Evolutionary conservation across 2,113 vertebrate species (phyloP), one percentile per base, ranked within the genome.

Genomic region (Polypterus senegalus): DNA sequence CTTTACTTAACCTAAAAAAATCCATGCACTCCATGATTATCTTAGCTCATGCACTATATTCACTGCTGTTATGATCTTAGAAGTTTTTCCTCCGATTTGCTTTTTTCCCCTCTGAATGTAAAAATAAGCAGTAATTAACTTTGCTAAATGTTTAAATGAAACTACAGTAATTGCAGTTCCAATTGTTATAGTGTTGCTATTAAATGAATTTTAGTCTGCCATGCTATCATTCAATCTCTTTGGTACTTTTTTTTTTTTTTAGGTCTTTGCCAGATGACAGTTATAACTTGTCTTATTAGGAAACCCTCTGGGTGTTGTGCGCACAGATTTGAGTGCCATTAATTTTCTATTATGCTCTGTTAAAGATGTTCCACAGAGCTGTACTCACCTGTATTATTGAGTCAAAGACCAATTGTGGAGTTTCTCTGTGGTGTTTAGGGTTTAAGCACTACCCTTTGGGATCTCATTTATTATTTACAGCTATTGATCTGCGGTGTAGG

Each of bases 401-500:
- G 89, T 90, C 81, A 81, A 78, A 84, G 88, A 90, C 85, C 89
- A 91, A 86, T 90, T 90, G 86, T 82, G 80, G 79, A 88, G 83
- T 85, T 88, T 82, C 76, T 84, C 73, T 80, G 77, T 80, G 77
- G 74, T 84, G 80, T 82, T 83, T 83, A 81, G 74, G 85, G 84
- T 88, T 90, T 89, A 27, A 89, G 84, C 80, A 82, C 74, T 85
- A 78, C 83, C 89, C 91, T 91, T 81, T 86, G 89, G 91, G 92
- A 94, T 85, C 87, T 92, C 88, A 92, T 97, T 95, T 95, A 94
- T 95, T 97, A 97, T 97, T 97, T 95, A 89, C 86, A 89, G 92
- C 87, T 97, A 97, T 97, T 89, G 92, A 97, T 97, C 91, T 89
- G 87, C 72, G 82, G 70, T 71, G 81, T 82, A 81, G 82, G 80